Conservation (phyloP, 2,113 vertebrate genomes). For the Chaetodon auriga region DNA sequence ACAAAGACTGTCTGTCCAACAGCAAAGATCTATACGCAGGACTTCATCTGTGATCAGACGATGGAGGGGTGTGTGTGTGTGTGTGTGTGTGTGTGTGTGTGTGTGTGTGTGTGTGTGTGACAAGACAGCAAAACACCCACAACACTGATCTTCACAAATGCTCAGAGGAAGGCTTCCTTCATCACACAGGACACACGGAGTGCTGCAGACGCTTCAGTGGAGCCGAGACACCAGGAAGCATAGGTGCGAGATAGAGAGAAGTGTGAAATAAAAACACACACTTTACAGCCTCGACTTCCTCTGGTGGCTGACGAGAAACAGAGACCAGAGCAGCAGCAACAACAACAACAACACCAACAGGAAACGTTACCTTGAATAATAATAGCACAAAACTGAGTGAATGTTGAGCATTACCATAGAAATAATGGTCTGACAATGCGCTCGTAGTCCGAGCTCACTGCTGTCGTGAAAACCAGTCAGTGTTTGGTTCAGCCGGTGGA, state of each 20-base stretch:
- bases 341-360: constrained; percentile 44
- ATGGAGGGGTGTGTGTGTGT: too few relatives aligned
- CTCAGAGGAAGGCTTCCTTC: constrained; percentile 10
- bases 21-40: background rate
- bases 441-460: background rate
- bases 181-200: constrained; percentile 14
- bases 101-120: too few relatives aligned
- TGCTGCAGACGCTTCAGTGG: constrained; percentile 33
- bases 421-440: constrained; percentile 12
- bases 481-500: constrained; percentile 4
- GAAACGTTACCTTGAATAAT: constrained; percentile 31
- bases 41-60: constrained; percentile 1
- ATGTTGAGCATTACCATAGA: constrained; percentile 36
- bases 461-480: constrained; percentile 1
- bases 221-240: constrained; percentile 74
- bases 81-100: too few relatives aligned
- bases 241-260: constrained; percentile 69
- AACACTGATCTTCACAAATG: background rate
- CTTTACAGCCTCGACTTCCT: constrained; percentile 82
- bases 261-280: constrained; percentile 80
- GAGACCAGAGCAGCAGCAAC: constrained; percentile 33
- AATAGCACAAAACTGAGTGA: background rate
- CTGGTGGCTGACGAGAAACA: constrained; percentile 52
- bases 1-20: constrained; percentile 21
- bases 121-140: background rate